phyloP scores from a whole-genome alignment of 2,888 invertebrate genomes.

The Drosophila picticornis region DNA sequence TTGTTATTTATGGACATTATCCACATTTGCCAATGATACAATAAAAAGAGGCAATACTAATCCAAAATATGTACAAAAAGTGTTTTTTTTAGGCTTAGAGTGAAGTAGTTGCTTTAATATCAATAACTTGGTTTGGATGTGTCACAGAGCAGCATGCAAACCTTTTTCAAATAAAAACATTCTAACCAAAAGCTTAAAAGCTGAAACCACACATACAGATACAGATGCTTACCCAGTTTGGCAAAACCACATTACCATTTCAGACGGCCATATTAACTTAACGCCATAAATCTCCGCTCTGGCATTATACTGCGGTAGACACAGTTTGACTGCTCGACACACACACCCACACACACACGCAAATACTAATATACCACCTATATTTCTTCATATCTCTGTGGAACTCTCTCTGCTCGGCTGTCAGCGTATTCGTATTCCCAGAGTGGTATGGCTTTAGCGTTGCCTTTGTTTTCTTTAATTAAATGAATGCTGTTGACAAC shows the following conservation, averaged over 20 bases:
- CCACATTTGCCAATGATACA: no score
- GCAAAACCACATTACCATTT: conserved; percentile 65
- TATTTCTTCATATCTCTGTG: conserved; percentile 2
- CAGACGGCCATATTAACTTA: conserved; percentile 71
- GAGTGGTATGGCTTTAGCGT: conserved; percentile 66
- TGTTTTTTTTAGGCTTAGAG: background rate
- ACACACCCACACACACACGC: background rate
- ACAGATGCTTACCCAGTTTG: conserved; percentile 21
- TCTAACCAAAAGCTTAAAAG: conserved; percentile 19
- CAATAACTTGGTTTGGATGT: conserved; percentile 10
- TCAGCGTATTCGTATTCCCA: conserved; percentile 64
- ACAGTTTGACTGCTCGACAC: conserved; percentile 19
- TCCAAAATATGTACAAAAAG: background rate
- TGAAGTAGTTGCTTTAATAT: background rate
- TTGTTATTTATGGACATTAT: background rate
- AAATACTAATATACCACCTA: conserved; percentile 4
- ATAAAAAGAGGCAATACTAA: background rate
- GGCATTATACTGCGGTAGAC: conserved; percentile 53
- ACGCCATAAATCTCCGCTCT: conserved; percentile 71
- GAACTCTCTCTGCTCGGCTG: conserved; percentile 4
- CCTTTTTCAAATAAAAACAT: conserved; percentile 24
- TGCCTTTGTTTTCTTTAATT: conserved; percentile 83
- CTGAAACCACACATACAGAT: conserved; percentile 10
- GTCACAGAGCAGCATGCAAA: background rate
- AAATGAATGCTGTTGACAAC: conserved; percentile 83